Evolutionary conservation across 2,797 vertebrate genomes (phyloP).

Genomic region (Geotrypetes seraphini): DNA sequence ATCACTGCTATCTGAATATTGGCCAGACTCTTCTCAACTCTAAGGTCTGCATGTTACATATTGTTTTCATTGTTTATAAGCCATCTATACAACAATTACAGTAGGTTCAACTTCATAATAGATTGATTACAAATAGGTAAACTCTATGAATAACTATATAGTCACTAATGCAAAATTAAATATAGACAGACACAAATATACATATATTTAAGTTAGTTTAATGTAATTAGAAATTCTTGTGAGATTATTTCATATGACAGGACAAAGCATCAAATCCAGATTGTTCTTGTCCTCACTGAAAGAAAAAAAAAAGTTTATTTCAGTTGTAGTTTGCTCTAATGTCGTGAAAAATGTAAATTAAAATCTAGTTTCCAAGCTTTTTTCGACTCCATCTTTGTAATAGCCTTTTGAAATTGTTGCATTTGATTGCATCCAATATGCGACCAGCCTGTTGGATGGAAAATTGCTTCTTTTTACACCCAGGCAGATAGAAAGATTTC

Average conservation of each 20-base stretch:
- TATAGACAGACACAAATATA: no score
- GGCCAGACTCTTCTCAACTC: no score
- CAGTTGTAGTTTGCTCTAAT: constrained; percentile 1
- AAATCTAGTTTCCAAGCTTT: not conserved
- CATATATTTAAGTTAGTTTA: no score
- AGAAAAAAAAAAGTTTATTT: not conserved
- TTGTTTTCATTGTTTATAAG: no score
- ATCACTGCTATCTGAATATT: no score
- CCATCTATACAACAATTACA: no score
- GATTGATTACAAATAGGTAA: no score
- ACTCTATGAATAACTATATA: no score
- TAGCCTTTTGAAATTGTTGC: constrained; percentile 13
- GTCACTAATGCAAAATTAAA: no score
- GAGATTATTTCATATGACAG: not conserved
- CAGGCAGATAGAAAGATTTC: not conserved
- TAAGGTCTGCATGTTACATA: no score
- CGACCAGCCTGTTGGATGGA: constrained; percentile 7
- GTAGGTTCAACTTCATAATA: no score
- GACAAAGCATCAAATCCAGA: not conserved
- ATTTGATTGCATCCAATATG: constrained; percentile 14
- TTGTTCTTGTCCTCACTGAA: not conserved
- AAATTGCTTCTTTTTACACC: constrained; percentile 18
- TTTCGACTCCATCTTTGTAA: constrained; percentile 12
- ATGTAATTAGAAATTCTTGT: not conserved
- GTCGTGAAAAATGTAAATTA: not conserved